These are phyloP conservation scores for Drosophila funebris DNA, from an alignment of 1,140 invertebrate genomes.

Conservation along the genomic window DNA sequence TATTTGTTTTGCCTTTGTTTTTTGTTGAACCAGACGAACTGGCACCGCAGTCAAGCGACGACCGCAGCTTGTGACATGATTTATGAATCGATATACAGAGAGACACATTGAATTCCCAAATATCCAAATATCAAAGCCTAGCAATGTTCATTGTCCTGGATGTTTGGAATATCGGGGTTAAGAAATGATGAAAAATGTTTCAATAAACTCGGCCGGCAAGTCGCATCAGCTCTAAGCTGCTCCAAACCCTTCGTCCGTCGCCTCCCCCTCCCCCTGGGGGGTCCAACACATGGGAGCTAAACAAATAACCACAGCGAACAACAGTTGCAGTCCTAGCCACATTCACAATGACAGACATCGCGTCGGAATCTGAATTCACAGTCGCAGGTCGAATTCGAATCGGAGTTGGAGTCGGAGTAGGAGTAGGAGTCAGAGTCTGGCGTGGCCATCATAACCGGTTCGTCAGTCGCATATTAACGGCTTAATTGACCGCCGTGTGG, in stretches of 20 bases:
- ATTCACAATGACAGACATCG: no score
- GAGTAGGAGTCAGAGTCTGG: not conserved
- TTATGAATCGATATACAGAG: constrained; percentile 53
- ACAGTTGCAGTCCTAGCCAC: not conserved
- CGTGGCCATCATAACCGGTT: constrained; percentile 29
- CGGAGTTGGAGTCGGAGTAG: not conserved
- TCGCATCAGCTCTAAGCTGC: constrained; percentile 3
- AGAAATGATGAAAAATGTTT: constrained; percentile 73
- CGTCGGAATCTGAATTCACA: not conserved
- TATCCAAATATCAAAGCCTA: constrained; percentile 15
- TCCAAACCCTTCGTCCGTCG: not conserved
- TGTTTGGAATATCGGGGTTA: constrained; percentile 47
- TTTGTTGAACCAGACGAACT: constrained; percentile 41
- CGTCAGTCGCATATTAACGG: constrained; percentile 49
- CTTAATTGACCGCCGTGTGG: constrained; percentile 66
- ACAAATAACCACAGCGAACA: constrained; percentile 26
- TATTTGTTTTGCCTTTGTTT: no score
- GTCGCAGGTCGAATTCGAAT: not conserved
- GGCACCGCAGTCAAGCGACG: constrained; percentile 32
- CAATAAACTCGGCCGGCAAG: constrained; percentile 48
- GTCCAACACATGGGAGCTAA: constrained; percentile 31
- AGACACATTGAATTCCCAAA: not conserved
- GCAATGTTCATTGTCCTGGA: constrained; percentile 30
- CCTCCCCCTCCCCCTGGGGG: constrained; percentile 4
- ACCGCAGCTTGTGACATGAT: constrained; percentile 68